phyloP scores from a whole-genome alignment of 2,888 invertebrate genomes.

The Drosophila putrida region DNA sequence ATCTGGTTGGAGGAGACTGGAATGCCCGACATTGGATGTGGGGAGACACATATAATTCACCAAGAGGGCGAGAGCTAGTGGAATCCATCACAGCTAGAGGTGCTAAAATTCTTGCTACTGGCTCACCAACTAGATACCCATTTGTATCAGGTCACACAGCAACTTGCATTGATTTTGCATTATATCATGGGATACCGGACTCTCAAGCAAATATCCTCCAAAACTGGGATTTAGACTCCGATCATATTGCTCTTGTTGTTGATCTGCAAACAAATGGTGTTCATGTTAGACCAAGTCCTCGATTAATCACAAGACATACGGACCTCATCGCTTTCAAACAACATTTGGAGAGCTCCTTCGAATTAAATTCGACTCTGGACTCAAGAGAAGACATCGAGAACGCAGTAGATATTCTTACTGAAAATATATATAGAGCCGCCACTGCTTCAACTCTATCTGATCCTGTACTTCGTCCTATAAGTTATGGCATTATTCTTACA shows the following conservation, averaged over 20 bases:
- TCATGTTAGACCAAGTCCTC: not conserved
- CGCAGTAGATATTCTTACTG: constrained; percentile 7
- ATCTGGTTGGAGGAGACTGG: constrained; percentile 15
- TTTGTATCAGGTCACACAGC: not conserved
- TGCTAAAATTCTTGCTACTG: not conserved
- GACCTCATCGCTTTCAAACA: constrained; percentile 9
- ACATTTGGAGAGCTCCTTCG: constrained; percentile 5
- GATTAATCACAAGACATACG: constrained; percentile 8
- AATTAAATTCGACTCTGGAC: constrained; percentile 14
- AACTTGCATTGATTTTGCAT: constrained; percentile 2
- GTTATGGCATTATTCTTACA: not conserved
- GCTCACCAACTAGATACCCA: constrained; percentile 11
- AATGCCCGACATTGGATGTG: constrained; percentile 17
- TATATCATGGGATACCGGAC: not conserved
- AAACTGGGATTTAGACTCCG: constrained; percentile 11
- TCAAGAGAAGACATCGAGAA: not conserved
- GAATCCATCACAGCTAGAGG: not conserved
- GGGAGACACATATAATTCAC: constrained; percentile 23
- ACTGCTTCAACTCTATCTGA: not conserved
- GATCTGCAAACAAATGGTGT: not conserved
- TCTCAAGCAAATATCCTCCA: not conserved
- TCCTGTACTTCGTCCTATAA: not conserved
- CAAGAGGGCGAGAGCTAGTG: constrained; percentile 1
- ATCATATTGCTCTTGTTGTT: constrained; percentile 1
- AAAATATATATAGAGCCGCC: not conserved